Evolutionary conservation across 2,113 vertebrate genomes (phyloP), one percentile per base, ranked within the genome.

Genomic region (Alaudala cheleensis): DNA sequence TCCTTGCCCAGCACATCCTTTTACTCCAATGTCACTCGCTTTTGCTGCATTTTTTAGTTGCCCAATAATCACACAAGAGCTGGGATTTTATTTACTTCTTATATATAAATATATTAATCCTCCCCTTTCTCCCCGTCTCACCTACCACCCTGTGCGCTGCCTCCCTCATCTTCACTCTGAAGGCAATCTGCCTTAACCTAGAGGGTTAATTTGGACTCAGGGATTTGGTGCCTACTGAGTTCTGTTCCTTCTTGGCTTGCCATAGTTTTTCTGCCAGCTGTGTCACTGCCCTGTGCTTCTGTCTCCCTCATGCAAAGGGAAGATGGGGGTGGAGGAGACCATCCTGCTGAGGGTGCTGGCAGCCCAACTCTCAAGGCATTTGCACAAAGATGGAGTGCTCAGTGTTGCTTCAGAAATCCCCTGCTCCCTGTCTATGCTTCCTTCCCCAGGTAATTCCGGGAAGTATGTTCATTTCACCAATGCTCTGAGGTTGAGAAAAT

Each of bases 31-130:
- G 80, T 96, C 29, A 69, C 96, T 96, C 97, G 97, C 95, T 97
- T 95, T 95, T 95, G 95, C 94, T 96, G 96, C 95, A 78, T 96
- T 95, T 97, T 94, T 92, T 94, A 84, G 84, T 88, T 10, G 69
- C 88, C 94, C 86, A 94, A 96, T 96, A 95, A 91, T 94, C 39
- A 58, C 40, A 58, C 94, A 82, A 96, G 94, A 97, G 95, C 95
- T 96, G 95, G 92, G 90, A 97, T 92, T 91, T 97, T 96, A 95
- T 84, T 96, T 97, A 95, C 91, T 94, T 96, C 91, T 96, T 95
- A 96, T 92, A 94, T 88, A 93, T 78, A 82, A 93, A 90, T 94
- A 88, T 72, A 94, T 89, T 69, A 92, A 51, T 95, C 39, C 28
- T 50, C 56, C 40, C 14, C 29, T 39, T 40, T 12, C 40, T 42